Evolutionary conservation across 2,888 invertebrate genomes (phyloP), one percentile per base, ranked within the genome.

Genomic region (Eupithecia exiguata): DNA sequence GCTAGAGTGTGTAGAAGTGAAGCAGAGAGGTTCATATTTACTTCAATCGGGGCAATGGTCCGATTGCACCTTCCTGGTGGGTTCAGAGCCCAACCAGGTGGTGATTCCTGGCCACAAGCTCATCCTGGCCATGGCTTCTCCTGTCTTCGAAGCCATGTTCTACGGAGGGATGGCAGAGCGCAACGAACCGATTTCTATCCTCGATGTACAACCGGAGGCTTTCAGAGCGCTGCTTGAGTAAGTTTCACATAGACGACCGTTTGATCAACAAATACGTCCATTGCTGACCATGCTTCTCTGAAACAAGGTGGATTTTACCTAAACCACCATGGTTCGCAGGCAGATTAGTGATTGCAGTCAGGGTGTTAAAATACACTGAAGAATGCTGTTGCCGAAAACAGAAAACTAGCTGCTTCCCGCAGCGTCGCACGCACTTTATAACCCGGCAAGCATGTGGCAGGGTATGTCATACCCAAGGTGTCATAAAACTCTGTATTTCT

Each of bases 121-220:
- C 46, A 95, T 98, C 76, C 91, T 98, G 71, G 97, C 98, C 0
- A 98, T 97, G 97, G 96, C 97, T 0, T 97, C 97, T 78, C 98
- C 98, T 0, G 98, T 98, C 0, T 98, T 98, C 85, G 97, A 98
- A 85, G 97, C 97, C 0, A 98, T 98, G 98, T 98, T 98, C 85
- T 97, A 95, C 84, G 98, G 98, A 0, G 97, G 97, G 36, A 96
- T 98, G 95, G 96, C 97, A 0, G 97, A 98, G 84, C 96, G 97
- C 69, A 95, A 95, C 77, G 96, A 96, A 80, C 97, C 97, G 0
- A 97, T 98, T 81, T 95, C 96, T 0, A 97, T 98, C 81, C 95
- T 97, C 49, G 98, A 98, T 88, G 97, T 98, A 1, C 97, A 97
- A 87, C 97, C 98, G 5, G 97, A 98, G 81, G 97, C 98, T 1